Conservation (phyloP, 1,140 invertebrate genomes). For the Drosophila repletoides region DNA sequence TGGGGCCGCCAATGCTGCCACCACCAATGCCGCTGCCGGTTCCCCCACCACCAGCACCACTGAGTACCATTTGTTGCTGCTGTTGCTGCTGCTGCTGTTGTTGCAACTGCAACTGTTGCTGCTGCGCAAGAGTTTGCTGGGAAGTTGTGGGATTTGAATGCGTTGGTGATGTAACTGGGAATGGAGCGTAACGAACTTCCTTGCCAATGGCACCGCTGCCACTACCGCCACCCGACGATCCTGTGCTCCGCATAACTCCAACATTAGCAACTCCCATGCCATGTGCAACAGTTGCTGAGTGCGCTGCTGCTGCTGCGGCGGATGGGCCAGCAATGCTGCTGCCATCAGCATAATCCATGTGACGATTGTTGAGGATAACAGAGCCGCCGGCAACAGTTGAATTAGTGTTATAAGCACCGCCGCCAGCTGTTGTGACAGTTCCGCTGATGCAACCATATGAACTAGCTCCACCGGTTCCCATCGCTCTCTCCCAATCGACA, state of each 20-base stretch:
- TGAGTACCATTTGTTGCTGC: constrained; percentile 30
- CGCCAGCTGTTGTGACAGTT: constrained; percentile 72
- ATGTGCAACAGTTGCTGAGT: constrained; percentile 32
- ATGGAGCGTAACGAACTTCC: constrained; percentile 85
- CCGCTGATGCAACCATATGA: constrained; percentile 79
- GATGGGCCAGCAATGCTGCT: constrained; percentile 76
- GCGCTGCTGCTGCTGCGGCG: constrained; percentile 51
- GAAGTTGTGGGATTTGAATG: constrained; percentile 82
- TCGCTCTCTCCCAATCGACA: constrained; percentile 81
- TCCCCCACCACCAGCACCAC: constrained; percentile 77
- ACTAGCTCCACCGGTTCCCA: constrained; percentile 82
- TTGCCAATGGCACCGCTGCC: constrained; percentile 72
- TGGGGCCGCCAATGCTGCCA: constrained; percentile 54
- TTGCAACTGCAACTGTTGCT: constrained; percentile 26
- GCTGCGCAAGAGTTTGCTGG: constrained; percentile 65
- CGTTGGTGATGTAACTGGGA: constrained; percentile 81
- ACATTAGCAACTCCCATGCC: constrained; percentile 29
- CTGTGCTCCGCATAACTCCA: constrained; percentile 15
- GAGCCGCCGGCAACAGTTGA: constrained; percentile 65
- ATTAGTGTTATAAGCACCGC: constrained; percentile 73
- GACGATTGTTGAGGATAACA: constrained; percentile 58
- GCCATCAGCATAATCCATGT: constrained; percentile 79
- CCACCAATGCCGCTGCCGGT: constrained; percentile 64
- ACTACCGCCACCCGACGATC: neutral
- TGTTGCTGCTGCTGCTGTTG: constrained; percentile 24